Evolutionary conservation across 2,113 vertebrate species (phyloP).

Genomic region (Psephotus haematonotus): DNA sequence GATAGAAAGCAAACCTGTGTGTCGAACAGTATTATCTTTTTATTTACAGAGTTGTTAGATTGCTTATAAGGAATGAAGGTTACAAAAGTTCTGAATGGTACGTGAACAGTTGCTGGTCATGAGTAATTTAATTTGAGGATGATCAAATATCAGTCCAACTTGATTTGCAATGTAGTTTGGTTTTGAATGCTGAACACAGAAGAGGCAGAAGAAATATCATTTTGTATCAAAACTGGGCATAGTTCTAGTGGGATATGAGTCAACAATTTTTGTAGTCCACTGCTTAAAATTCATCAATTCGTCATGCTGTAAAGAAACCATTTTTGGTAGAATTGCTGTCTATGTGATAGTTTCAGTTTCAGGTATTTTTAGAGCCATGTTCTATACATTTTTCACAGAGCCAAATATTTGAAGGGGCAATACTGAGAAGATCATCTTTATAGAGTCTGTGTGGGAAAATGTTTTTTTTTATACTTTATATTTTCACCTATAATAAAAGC

Average conservation of each 20-base stretch:
- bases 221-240: not conserved
- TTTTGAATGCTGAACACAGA: not conserved
- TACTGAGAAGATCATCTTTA: not conserved
- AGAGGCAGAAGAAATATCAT: not conserved
- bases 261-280: not conserved
- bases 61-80: not conserved
- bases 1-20: not conserved
- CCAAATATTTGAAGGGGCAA: not conserved
- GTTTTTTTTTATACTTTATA: not conserved
- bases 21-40: not conserved
- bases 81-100: not conserved
- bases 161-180: not conserved
- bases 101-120: not conserved
- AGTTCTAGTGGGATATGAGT: not conserved
- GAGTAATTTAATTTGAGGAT: not conserved
- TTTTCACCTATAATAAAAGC: not conserved
- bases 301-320: not conserved
- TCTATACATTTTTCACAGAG: not conserved
- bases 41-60: not conserved
- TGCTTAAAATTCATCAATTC: not conserved
- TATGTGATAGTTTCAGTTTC: not conserved
- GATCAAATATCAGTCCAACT: not conserved
- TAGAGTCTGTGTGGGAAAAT: not conserved
- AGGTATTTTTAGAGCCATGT: not conserved
- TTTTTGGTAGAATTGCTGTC: not conserved